A percentile compares a stretch with the other conserved stretches of the same genome.
These are phyloP conservation scores for Trypoxylus dichotomus DNA, from an alignment of 1,140 invertebrate genomes.

Conservation along the genomic window DNA sequence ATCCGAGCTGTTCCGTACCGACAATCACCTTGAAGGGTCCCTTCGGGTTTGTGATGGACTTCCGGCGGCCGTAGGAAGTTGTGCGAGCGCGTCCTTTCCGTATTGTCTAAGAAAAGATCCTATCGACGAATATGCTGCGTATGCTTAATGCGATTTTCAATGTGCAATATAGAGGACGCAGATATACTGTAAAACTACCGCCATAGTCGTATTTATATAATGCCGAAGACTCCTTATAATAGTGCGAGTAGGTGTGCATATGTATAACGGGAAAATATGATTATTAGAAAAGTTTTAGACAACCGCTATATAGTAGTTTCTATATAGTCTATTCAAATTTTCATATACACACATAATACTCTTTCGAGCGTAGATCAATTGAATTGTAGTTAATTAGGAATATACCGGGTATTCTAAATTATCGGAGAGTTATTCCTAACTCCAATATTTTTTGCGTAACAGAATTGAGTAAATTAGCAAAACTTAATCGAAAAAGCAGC, in stretches of 20 bases:
- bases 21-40: slow-evolving; percentile 47
- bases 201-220: neutral
- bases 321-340: no score
- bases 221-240: neutral
- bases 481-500: no score
- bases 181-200: neutral
- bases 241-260: neutral
- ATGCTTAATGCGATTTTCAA: slow-evolving; percentile 33
- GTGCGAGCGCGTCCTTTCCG: slow-evolving; percentile 46
- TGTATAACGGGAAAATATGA: slow-evolving; percentile 12
- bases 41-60: slow-evolving; percentile 47
- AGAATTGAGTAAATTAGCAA: no score
- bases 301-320: neutral
- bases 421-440: no score
- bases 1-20: slow-evolving; percentile 31
- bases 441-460: no score
- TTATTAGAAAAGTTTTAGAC: neutral
- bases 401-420: no score
- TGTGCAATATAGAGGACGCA: slow-evolving; percentile 13
- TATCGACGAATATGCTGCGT: slow-evolving; percentile 37
- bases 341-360: no score
- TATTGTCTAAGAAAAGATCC: slow-evolving; percentile 40
- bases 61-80: slow-evolving; percentile 44
- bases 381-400: no score
- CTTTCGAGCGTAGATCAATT: no score